A percentile compares a stretch with the other conserved stretches of the same genome.
Evolutionary conservation across 2,888 invertebrate species (phyloP).

Genomic region (Scaptomyza cyrtandrae): DNA sequence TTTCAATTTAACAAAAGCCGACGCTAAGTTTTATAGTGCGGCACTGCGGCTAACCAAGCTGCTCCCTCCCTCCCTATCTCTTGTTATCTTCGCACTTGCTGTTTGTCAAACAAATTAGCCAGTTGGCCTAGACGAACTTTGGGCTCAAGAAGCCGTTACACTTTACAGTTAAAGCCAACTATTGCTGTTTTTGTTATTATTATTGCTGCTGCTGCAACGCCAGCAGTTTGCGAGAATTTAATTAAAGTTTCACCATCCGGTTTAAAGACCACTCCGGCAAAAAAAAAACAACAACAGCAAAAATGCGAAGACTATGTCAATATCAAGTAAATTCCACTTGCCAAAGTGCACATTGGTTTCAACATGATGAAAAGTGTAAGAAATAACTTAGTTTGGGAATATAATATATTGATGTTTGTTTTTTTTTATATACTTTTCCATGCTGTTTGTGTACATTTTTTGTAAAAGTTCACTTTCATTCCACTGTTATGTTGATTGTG

Average conservation of each 20-base stretch:
- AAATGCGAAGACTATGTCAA: conserved; percentile 29
- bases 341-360: conserved; percentile 6
- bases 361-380: neutral
- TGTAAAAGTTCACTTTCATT: too few relatives aligned
- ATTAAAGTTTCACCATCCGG: conserved; percentile 58
- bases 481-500: conserved; percentile 18
- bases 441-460: too few relatives aligned
- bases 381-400: too few relatives aligned
- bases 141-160: conserved; percentile 24
- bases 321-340: conserved; percentile 24
- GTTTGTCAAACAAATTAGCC: conserved; percentile 72
- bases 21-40: conserved; percentile 33
- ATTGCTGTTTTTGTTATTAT: conserved; percentile 53
- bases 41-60: conserved; percentile 29
- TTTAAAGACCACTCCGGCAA: conserved; percentile 18
- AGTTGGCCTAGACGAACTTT: conserved; percentile 62
- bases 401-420: too few relatives aligned
- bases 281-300: neutral
- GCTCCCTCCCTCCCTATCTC: neutral
- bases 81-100: neutral
- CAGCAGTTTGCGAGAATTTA: conserved; percentile 67
- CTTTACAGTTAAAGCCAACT: conserved; percentile 44
- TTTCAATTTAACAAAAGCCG: conserved; percentile 60
- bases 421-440: too few relatives aligned
- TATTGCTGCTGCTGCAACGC: conserved; percentile 47